A percentile compares a stretch with the other conserved stretches of the same genome.
Evolutionary conservation across 2,888 invertebrate genomes (phyloP).

Genomic region (Eledone cirrhosa): DNA sequence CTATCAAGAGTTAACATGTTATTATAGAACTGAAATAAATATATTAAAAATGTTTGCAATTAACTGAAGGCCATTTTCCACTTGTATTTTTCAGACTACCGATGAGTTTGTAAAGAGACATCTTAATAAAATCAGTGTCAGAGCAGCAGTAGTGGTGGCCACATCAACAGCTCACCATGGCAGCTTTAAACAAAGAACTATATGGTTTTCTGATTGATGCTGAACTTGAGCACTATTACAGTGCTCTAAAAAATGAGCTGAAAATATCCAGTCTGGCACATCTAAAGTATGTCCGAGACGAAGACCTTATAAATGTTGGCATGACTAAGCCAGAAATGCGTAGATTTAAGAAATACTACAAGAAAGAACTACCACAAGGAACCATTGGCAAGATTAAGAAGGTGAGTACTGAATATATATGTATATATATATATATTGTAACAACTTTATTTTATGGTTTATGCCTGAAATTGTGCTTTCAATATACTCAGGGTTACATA

Average conservation of each 20-base stretch:
- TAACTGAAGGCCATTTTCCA: background rate
- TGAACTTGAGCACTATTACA: conserved; percentile 91
- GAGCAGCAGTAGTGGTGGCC: conserved; percentile 9
- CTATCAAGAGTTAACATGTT: background rate
- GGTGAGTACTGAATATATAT: conserved; percentile 64
- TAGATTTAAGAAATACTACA: conserved; percentile 90
- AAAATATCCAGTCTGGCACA: conserved; percentile 72
- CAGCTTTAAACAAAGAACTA: conserved; percentile 52
- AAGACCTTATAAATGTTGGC: conserved; percentile 89
- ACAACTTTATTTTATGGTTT: no score
- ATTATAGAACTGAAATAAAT: background rate
- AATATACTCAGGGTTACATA: no score
- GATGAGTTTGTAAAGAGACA: background rate
- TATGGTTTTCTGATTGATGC: conserved; percentile 92
- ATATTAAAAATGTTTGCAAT: background rate
- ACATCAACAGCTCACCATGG: conserved; percentile 40
- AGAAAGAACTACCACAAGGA: conserved; percentile 92
- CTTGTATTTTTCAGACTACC: background rate
- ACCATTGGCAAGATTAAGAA: conserved; percentile 92
- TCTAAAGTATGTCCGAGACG: conserved; percentile 91
- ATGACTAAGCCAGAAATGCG: conserved; percentile 95
- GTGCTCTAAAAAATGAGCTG: conserved; percentile 79
- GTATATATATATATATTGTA: no score
- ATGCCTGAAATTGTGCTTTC: no score
- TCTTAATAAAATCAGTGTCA: background rate